These are phyloP conservation scores for Phyllotreta cruciferae DNA, from an alignment of 2,888 invertebrate species.

Conservation along the genomic window DNA sequence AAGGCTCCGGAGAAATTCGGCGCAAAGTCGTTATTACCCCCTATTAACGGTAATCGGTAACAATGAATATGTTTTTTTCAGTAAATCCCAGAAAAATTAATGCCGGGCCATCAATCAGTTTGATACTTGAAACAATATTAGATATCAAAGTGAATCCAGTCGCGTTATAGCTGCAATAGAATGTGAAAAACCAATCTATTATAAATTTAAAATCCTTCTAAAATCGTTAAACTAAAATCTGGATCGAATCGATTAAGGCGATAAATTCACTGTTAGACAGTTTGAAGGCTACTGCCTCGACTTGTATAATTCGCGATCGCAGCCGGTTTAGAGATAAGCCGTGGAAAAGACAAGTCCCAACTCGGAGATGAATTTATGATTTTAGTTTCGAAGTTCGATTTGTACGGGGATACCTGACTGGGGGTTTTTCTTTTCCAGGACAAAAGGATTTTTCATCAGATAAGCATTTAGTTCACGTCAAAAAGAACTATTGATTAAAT, in stretches of 20 bases:
- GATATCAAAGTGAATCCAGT: no score
- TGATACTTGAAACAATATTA: no score
- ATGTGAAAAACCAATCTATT: no score
- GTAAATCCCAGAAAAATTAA: no score
- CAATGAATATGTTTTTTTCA: no score
- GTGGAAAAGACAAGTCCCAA: slow-evolving; percentile 52
- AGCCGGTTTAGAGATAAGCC: slow-evolving; percentile 55
- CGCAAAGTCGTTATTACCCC: slow-evolving; percentile 26
- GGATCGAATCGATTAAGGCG: slow-evolving; percentile 53
- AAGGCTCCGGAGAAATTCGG: slow-evolving; percentile 18
- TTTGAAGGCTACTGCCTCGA: slow-evolving; percentile 52
- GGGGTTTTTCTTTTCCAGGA: no score
- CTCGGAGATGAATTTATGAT: slow-evolving; percentile 55
- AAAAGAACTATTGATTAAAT: no score
- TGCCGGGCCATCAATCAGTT: no score
- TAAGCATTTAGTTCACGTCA: no score
- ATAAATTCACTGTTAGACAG: slow-evolving; percentile 55
- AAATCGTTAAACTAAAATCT: slow-evolving; percentile 53
- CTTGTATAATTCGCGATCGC: slow-evolving; percentile 54
- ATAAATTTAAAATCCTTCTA: slow-evolving; percentile 34
- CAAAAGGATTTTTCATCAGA: no score
- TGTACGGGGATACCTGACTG: slow-evolving; percentile 37
- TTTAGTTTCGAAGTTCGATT: slow-evolving; percentile 50
- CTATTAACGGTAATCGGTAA: slow-evolving; percentile 14
- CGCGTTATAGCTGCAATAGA: no score